These are phyloP conservation scores for Nymphicus hollandicus DNA, from an alignment of 2,113 vertebrate genomes.

Conservation along the genomic window DNA sequence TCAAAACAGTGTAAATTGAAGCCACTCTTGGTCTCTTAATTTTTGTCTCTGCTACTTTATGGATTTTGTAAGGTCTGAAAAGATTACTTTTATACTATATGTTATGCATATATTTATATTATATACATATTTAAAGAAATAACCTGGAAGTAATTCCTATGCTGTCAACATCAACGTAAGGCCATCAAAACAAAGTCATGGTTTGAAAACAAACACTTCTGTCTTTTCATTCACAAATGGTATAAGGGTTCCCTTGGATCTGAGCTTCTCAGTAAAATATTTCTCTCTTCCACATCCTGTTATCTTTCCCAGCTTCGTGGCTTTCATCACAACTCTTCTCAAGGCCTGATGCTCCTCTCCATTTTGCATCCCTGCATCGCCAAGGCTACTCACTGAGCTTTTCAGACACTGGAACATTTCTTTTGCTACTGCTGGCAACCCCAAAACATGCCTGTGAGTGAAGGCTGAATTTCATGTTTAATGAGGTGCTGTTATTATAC, in stretches of 20 bases:
- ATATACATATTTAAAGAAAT: background rate
- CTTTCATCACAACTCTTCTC: background rate
- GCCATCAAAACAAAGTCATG: background rate
- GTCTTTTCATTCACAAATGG: background rate
- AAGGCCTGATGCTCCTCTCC: background rate
- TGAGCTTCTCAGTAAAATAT: background rate
- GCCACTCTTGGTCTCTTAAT: background rate
- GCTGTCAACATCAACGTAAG: background rate
- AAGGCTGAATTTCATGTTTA: slow-evolving; percentile 19
- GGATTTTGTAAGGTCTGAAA: background rate
- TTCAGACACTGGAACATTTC: background rate
- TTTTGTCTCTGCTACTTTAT: background rate
- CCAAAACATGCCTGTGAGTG: background rate
- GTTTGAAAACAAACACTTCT: background rate
- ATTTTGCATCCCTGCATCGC: background rate
- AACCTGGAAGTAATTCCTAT: background rate
- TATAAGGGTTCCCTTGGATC: background rate
- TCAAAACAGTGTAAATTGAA: background rate
- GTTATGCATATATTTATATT: background rate
- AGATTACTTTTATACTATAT: background rate
- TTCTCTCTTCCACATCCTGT: background rate
- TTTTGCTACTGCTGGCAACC: background rate
- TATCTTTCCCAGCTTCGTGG: background rate
- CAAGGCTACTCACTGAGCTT: background rate
- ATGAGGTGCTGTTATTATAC: slow-evolving; percentile 23